Evolutionary conservation across 2,113 vertebrate genomes (phyloP).

Genomic region (Zosterops pallidus): DNA sequence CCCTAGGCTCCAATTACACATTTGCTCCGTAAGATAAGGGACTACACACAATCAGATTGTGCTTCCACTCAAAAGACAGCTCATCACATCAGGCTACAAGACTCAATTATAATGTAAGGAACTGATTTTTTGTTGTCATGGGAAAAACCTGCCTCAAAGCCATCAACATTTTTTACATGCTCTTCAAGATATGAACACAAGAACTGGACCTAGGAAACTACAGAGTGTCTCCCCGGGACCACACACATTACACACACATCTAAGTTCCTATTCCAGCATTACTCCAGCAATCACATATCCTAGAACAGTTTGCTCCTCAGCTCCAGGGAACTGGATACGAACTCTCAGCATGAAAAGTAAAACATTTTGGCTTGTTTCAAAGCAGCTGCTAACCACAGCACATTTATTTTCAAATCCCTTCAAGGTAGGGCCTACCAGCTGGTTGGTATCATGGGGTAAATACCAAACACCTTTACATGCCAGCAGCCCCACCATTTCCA

Average conservation of each 20-base stretch:
- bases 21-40: background rate
- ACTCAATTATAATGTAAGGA: background rate
- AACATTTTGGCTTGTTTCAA: background rate
- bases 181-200: background rate
- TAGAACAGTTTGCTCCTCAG: background rate
- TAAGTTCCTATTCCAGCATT: background rate
- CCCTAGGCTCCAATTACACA: conserved; percentile 10
- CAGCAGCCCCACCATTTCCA: background rate
- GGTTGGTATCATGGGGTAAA: background rate
- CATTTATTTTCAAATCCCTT: background rate
- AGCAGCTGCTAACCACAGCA: background rate
- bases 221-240: background rate
- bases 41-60: background rate
- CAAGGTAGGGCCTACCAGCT: background rate
- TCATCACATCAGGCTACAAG: background rate
- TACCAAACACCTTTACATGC: background rate
- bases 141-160: background rate
- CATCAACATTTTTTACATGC: background rate
- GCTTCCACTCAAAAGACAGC: background rate
- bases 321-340: background rate
- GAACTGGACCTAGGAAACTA: background rate
- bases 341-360: background rate
- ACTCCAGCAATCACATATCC: background rate
- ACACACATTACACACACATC: background rate
- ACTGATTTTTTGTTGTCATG: background rate